Evolutionary conservation across 1,140 invertebrate species (phyloP).

Genomic region (Drosophila sp.): DNA sequence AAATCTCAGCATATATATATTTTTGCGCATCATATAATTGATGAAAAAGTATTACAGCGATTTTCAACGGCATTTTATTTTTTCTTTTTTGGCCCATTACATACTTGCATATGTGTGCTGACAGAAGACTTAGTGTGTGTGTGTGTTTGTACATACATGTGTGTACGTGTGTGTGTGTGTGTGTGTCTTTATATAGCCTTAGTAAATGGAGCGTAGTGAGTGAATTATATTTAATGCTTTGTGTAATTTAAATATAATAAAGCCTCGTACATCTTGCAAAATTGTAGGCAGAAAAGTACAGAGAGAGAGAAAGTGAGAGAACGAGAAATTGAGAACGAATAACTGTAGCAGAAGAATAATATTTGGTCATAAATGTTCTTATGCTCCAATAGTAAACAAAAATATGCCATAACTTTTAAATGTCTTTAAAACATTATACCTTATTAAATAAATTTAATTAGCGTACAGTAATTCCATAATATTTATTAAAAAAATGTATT

Average conservation of each 20-base stretch:
- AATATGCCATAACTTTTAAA: constrained; percentile 61
- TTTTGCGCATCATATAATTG: constrained; percentile 82
- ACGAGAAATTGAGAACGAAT: constrained; percentile 7
- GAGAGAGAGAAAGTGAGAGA: background rate
- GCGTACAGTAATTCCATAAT: too few relatives aligned
- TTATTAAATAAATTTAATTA: too few relatives aligned
- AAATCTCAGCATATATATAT: constrained; percentile 69
- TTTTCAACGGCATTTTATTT: constrained; percentile 70
- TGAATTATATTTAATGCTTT: constrained; percentile 83
- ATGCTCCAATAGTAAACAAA: constrained; percentile 43
- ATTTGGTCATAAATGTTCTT: constrained; percentile 51
- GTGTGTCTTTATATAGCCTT: constrained; percentile 64
- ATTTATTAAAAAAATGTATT: too few relatives aligned
- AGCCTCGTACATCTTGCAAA: constrained; percentile 55
- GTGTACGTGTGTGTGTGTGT: constrained; percentile 20
- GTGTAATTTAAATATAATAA: constrained; percentile 83
- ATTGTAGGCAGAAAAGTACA: constrained; percentile 6
- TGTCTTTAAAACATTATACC: constrained; percentile 18
- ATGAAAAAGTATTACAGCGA: constrained; percentile 82
- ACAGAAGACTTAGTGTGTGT: constrained; percentile 41
- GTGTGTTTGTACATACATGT: constrained; percentile 37
- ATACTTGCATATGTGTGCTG: constrained; percentile 35
- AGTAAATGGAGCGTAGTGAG: constrained; percentile 81
- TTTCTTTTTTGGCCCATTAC: constrained; percentile 41
- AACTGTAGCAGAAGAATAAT: constrained; percentile 52